These are phyloP conservation scores for Urocyon cinereoargenteus DNA, from an alignment of 2,797 vertebrate genomes.

Conservation along the genomic window DNA sequence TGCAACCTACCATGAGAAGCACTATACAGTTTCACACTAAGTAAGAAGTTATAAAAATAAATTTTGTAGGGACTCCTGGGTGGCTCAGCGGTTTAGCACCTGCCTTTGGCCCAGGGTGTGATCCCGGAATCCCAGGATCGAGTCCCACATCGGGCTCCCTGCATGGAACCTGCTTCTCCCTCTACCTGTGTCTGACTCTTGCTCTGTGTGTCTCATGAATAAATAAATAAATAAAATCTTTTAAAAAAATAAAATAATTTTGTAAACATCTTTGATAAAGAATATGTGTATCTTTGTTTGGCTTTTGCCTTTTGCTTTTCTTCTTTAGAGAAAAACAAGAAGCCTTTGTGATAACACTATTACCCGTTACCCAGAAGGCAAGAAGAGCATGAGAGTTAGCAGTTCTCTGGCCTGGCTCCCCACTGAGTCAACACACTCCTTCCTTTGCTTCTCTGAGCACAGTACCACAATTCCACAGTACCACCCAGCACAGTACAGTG, in stretches of 20 bases:
- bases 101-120: background rate
- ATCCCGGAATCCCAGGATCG: background rate
- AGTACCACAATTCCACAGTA: no score
- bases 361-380: background rate
- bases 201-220: background rate
- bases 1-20: background rate
- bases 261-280: background rate
- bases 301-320: background rate
- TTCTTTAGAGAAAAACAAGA: conserved; percentile 58
- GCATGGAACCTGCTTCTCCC: background rate
- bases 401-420: background rate
- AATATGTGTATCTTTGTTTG: background rate
- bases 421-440: background rate
- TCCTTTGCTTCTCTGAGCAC: background rate
- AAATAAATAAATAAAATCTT: background rate
- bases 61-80: background rate
- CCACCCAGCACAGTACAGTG: no score
- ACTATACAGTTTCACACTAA: background rate
- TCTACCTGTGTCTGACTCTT: background rate
- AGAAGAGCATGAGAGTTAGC: background rate
- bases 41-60: background rate
- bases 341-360: background rate
- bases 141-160: background rate
- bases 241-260: background rate
- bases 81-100: background rate